Evolutionary conservation across 1,140 invertebrate genomes (phyloP).

Genomic region (Camponotus vicinus): DNA sequence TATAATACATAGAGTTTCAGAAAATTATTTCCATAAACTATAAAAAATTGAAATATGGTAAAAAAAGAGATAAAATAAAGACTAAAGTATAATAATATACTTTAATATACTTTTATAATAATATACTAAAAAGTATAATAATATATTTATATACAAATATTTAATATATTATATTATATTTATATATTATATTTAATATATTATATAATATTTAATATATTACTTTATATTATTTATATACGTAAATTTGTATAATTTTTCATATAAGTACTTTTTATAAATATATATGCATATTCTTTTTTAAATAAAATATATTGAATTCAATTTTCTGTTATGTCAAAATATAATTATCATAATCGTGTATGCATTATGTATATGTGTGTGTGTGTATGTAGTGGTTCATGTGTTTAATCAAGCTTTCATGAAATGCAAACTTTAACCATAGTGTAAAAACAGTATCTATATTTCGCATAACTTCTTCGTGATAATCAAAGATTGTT

Average conservation of each 20-base stretch:
- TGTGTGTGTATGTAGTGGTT: background rate
- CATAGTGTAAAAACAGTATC: constrained; percentile 17
- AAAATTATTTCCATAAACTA: background rate
- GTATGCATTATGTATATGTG: background rate
- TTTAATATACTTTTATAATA: background rate
- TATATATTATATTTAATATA: too few relatives aligned
- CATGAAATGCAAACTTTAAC: background rate
- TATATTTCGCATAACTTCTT: constrained; percentile 1
- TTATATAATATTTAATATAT: background rate
- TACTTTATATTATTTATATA: background rate
- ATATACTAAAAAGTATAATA: too few relatives aligned
- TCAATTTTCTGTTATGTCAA: background rate
- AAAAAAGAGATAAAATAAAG: background rate
- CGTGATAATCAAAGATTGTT: constrained; percentile 31
- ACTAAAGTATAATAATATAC: background rate
- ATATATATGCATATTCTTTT: background rate
- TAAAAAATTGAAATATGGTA: background rate
- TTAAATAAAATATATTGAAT: background rate
- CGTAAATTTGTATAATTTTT: background rate
- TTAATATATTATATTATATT: too few relatives aligned
- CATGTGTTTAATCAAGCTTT: constrained; percentile 14
- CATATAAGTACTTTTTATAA: background rate
- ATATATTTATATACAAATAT: too few relatives aligned
- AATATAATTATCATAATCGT: constrained; percentile 18
- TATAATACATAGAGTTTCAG: background rate